Evolutionary conservation across 2,797 vertebrate species (phyloP), one percentile per base, ranked within the genome.

Genomic region (Triplophysa bombifrons): DNA sequence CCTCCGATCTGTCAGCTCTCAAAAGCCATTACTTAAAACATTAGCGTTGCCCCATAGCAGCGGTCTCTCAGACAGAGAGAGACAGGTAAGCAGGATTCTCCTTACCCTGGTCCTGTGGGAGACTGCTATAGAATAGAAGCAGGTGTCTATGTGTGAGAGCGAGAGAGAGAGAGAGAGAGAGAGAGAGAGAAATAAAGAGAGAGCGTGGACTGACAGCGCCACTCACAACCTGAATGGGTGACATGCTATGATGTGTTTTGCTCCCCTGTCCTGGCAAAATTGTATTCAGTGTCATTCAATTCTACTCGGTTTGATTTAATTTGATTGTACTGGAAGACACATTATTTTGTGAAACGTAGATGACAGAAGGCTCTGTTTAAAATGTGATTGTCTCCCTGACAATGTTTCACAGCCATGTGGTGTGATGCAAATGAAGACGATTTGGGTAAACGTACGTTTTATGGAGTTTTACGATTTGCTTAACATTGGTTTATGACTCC

Each of bases 1-100:
- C 14, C 63, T 76, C 82, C 74, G 80, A 89, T 91, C 89, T 89
- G 88, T 92, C 91, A 87, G 87, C 84, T 84, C 89, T 89, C 87
- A 87, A 84, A 88, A 88, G 84, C 81, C 87, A 85, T 90, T 86
- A 89, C 86, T 89, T 91, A 84, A 89, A 89, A 90, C 86, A 90
- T 86, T 84, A 88, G 76, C 85, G 74, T 85, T 84, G 79, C 17
- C 86, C 66, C 30, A 82, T 67, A 80, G 83, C 74, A 56, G 64
- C 70, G 53, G 80, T 38, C 80, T 75, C 80, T 74, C 74, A 60
- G 73, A 67, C 60, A 9, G 73, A 84, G 69, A 63, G 60, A 71
- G 79, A 70, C 82, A 80, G 86, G 73, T 73, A 64, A 81, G 66
- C 74, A 78, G n/a, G 65, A 80, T 73, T 61, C 61, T 75, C 74